A percentile compares a stretch with the other conserved stretches of the same genome.
These are phyloP conservation scores for Camponotus floridanus DNA, from an alignment of 1,140 invertebrate species.

Conservation along the genomic window DNA sequence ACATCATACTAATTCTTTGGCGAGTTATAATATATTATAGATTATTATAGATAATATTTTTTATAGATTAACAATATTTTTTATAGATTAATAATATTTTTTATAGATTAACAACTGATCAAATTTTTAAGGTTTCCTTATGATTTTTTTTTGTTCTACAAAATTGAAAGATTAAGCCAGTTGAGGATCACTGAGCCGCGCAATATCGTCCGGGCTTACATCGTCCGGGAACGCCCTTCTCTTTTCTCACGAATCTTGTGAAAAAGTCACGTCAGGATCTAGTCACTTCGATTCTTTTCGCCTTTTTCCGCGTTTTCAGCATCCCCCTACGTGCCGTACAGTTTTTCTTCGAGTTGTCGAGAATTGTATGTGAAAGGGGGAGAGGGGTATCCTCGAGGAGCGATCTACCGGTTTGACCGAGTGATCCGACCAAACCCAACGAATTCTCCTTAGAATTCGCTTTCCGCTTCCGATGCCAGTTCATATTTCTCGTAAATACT, in stretches of 20 bases:
- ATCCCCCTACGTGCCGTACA: constrained; percentile 27
- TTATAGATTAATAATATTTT: no score
- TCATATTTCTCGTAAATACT: constrained; percentile 11
- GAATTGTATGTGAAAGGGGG: neutral
- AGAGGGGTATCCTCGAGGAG: neutral
- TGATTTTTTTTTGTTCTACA: neutral
- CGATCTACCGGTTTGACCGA: constrained; percentile 15
- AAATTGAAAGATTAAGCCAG: neutral
- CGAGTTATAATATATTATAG: neutral
- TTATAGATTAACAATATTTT: no score
- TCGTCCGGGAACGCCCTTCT: constrained; percentile 16
- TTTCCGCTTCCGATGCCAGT: neutral
- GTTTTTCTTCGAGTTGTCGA: constrained; percentile 27
- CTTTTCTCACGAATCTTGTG: constrained; percentile 36
- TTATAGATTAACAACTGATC: no score
- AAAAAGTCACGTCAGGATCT: constrained; percentile 48
- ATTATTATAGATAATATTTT: no score
- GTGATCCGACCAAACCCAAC: neutral
- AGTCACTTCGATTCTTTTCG: constrained; percentile 41
- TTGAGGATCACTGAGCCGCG: neutral
- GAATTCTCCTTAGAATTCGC: constrained; percentile 21
- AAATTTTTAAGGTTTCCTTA: neutral
- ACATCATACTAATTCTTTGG: neutral
- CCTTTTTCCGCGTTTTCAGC: neutral
- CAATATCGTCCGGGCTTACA: constrained; percentile 36